These are phyloP conservation scores for Osmerus eperlanus DNA, from an alignment of 2,113 vertebrate genomes.

Conservation along the genomic window DNA sequence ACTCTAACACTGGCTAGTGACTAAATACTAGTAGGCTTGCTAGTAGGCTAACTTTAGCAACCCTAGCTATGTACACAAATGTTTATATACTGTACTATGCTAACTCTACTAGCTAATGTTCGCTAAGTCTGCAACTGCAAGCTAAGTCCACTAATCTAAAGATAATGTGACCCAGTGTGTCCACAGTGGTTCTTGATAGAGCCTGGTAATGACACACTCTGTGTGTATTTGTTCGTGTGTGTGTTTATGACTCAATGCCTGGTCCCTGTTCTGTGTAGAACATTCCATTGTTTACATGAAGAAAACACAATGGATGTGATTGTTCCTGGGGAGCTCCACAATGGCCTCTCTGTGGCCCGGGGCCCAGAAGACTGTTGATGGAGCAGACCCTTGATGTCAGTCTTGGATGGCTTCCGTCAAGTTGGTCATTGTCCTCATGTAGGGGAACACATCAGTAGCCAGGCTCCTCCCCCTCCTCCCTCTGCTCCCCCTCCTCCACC, in stretches of 20 bases:
- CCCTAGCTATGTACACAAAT: too few relatives aligned
- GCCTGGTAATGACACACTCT: constrained; percentile 54
- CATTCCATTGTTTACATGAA: constrained; percentile 62
- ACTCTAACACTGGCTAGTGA: background rate
- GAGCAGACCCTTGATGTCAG: constrained; percentile 53
- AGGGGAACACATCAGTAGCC: constrained; percentile 20
- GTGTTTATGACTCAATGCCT: constrained; percentile 54
- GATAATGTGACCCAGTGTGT: constrained; percentile 44
- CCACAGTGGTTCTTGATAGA: constrained; percentile 41
- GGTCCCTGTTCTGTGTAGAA: constrained; percentile 43
- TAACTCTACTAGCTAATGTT: too few relatives aligned
- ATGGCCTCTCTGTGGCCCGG: constrained; percentile 48
- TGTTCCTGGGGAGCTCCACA: constrained; percentile 53
- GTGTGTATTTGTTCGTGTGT: constrained; percentile 37
- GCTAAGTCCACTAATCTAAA: background rate
- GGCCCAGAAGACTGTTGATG: constrained; percentile 53
- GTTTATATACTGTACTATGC: too few relatives aligned
- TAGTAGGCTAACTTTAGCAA: too few relatives aligned
- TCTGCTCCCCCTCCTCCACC: constrained; percentile 12
- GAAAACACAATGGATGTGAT: constrained; percentile 59
- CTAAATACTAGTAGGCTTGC: too few relatives aligned
- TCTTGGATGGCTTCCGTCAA: constrained; percentile 46
- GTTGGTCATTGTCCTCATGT: constrained; percentile 34
- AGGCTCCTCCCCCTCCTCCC: constrained; percentile 12
- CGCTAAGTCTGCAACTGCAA: too few relatives aligned